Evolutionary conservation across 1,140 invertebrate genomes (phyloP), one percentile per base, ranked within the genome.

Genomic region (Ostrea edulis): DNA sequence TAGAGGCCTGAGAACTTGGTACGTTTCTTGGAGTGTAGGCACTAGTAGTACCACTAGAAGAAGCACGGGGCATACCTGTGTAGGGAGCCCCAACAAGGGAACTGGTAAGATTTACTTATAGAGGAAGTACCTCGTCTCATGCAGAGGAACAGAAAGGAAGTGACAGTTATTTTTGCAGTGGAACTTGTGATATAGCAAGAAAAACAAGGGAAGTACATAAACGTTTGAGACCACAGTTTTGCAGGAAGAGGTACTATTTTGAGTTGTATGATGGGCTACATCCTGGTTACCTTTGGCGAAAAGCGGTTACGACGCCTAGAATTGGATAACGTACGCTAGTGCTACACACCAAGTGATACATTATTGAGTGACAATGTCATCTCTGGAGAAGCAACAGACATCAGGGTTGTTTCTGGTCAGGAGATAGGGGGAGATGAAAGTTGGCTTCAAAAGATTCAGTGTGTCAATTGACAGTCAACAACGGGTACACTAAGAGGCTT

Each of bases 1-100:
- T 77, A 77, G 68, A 9, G 68, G n/a, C n/a, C 68, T 11, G 68
- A 77, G n/a, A 77, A 77, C n/a, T 35, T 77, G n/a, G n/a, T 77
- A n/a, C 68, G n/a, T 25, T 77, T 25, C 68, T n/a, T 77, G n/a
- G 68, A 77, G n/a, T 25, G 8, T 14, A 9, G 29, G 9, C 68
- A 77, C 17, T n/a, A n/a, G 77, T 20, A 17, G 29, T 17, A 17
- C 77, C 68, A 8, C 54, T 20, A n/a, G 77, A n/a, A n/a, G n/a
- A 82, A 17, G 29, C 29, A 11, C 77, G 12, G 8, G 35, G 77
- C 51, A 51, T 52, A 20, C 9, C 77, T 14, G 77, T 82, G 0
- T 22, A n/a, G n/a, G n/a, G n/a, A n/a, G n/a, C n/a, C n/a, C n/a
- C n/a, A n/a, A n/a, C n/a, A n/a, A n/a, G n/a, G n/a, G n/a, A n/a